A percentile compares a stretch with the other conserved stretches of the same genome.
phyloP scores from a whole-genome alignment of 2,797 vertebrate genomes.

The Notolepis coatsorum region DNA sequence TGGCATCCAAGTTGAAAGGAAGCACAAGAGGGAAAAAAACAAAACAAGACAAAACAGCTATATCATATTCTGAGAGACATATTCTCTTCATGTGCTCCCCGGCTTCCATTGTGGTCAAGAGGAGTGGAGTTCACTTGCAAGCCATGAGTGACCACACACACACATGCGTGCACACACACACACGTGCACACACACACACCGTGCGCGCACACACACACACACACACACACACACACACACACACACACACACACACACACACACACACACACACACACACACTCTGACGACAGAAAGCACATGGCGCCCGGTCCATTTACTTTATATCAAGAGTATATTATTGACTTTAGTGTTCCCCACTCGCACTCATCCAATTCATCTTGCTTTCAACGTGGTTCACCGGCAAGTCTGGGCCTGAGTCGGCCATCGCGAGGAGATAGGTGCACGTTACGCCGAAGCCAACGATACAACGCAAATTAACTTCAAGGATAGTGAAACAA shows the following conservation, averaged over 20 bases:
- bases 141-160: slow-evolving; percentile 56
- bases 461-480: slow-evolving; percentile 12
- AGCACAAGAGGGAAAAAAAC: slow-evolving; percentile 10
- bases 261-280: no score
- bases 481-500: slow-evolving; percentile 16
- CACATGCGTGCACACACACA: no score
- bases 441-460: slow-evolving; percentile 52
- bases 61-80: slow-evolving; percentile 56
- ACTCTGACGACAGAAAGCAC: slow-evolving; percentile 32
- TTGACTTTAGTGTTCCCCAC: slow-evolving; percentile 50
- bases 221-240: no score
- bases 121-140: slow-evolving; percentile 51
- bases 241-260: no score
- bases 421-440: slow-evolving; percentile 48
- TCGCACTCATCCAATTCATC: slow-evolving; percentile 25
- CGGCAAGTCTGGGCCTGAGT: slow-evolving; percentile 45
- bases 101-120: slow-evolving; percentile 34
- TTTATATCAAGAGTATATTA: slow-evolving; percentile 57
- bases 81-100: slow-evolving; percentile 21
- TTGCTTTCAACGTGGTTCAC: slow-evolving; percentile 50
- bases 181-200: no score
- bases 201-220: no score
- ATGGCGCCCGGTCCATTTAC: slow-evolving; percentile 42
- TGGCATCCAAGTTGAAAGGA: slow-evolving; percentile 25
- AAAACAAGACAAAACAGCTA: slow-evolving; percentile 40